A percentile compares a stretch with the other conserved stretches of the same genome.
These are phyloP conservation scores for Coelinius sp. DNA, from an alignment of 2,888 invertebrate genomes.

Conservation along the genomic window DNA sequence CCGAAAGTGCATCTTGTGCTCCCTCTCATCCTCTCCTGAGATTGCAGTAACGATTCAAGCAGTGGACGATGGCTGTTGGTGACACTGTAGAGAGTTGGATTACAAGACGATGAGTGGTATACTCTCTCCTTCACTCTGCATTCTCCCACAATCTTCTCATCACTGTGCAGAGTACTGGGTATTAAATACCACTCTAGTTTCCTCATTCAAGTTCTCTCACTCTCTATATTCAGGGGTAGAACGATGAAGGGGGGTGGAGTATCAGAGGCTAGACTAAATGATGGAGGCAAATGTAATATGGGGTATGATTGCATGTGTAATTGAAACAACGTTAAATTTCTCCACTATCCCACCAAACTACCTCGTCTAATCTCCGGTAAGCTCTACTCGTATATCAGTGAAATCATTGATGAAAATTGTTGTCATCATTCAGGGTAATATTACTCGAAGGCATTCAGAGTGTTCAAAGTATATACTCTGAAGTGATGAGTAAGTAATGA, in stretches of 20 bases:
- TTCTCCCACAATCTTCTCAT: background rate
- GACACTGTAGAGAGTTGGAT: conserved; percentile 12
- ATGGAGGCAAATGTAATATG: conserved; percentile 50
- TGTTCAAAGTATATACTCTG: background rate
- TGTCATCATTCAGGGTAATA: conserved; percentile 32
- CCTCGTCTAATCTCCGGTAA: conserved; percentile 23
- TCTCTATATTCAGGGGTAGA: background rate
- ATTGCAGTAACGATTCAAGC: conserved; percentile 6
- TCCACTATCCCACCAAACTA: background rate
- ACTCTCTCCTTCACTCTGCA: background rate
- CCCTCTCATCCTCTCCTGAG: background rate
- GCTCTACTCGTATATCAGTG: conserved; percentile 28
- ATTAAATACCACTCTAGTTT: background rate
- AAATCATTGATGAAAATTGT: conserved; percentile 32
- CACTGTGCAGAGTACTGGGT: background rate
- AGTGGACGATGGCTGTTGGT: conserved; percentile 13
- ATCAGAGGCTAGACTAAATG: background rate
- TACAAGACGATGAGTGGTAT: conserved; percentile 12
- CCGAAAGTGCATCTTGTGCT: background rate
- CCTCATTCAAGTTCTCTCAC: no score
- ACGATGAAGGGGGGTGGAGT: background rate
- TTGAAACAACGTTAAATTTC: conserved; percentile 55
- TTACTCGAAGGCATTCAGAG: background rate
- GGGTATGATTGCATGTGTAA: conserved; percentile 58
- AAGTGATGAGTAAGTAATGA: background rate